phyloP scores from a whole-genome alignment of 2,797 vertebrate genomes.

The Helostoma temminkii region DNA sequence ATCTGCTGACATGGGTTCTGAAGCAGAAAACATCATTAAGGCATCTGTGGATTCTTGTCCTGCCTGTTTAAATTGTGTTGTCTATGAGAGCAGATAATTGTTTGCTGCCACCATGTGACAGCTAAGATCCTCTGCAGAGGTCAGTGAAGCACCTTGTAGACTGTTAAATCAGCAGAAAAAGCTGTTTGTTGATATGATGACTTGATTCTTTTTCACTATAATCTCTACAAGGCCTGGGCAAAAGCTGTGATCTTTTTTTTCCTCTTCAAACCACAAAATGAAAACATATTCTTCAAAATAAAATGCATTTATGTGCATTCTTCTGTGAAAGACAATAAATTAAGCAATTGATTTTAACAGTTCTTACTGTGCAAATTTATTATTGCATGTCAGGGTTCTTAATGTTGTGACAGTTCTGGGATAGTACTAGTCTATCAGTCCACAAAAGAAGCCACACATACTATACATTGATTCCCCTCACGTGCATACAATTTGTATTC shows the following conservation, averaged over 20 bases:
- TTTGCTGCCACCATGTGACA: conserved; percentile 74
- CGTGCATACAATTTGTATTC: not conserved
- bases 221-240: not conserved
- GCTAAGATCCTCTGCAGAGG: conserved; percentile 36
- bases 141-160: not conserved
- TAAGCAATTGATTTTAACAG: conserved; percentile 3
- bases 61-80: not conserved
- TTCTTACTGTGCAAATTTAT: not conserved
- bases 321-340: not conserved
- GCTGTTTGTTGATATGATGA: not conserved
- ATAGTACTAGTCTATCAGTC: not conserved
- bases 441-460: conserved; percentile 6
- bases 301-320: not conserved
- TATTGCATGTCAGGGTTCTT: not conserved
- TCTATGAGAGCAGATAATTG: conserved; percentile 27
- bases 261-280: not conserved
- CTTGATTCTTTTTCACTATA: conserved; percentile 10
- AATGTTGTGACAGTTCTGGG: conserved; percentile 7
- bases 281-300: not conserved
- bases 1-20: conserved; percentile 58
- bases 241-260: conserved; percentile 3
- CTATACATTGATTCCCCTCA: not conserved
- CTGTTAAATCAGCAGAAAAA: conserved; percentile 5
- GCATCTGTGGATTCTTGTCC: conserved; percentile 39
- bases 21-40: conserved; percentile 58